Evolutionary conservation across 2,888 invertebrate genomes (phyloP).

Genomic region (Drosophila testacea): DNA sequence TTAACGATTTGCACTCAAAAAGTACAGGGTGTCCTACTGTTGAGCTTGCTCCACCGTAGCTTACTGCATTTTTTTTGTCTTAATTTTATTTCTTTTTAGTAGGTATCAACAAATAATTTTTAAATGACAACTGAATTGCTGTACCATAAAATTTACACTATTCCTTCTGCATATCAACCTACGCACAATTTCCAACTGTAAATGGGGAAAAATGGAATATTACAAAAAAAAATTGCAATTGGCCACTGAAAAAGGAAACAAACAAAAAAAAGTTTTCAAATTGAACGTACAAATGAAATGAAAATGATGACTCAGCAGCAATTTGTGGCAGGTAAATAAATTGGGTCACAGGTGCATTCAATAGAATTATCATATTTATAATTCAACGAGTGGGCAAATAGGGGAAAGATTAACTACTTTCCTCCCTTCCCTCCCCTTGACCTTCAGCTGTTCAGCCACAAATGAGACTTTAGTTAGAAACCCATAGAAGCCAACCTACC

Average conservation of each 20-base stretch:
- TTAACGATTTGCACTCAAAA: too few species aligned
- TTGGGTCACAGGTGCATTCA: constrained; percentile 39
- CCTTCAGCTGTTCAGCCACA: constrained; percentile 7
- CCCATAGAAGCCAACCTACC: constrained; percentile 5
- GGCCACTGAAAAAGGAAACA: constrained; percentile 2
- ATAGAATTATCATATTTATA: constrained; percentile 13
- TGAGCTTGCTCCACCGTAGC: too few species aligned
- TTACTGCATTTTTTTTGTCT: too few species aligned
- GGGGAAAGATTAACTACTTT: too few species aligned
- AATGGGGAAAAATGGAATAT: constrained; percentile 16
- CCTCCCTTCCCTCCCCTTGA: neutral
- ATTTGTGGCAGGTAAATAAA: constrained; percentile 30
- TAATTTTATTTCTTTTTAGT: too few species aligned
- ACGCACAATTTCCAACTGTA: constrained; percentile 9
- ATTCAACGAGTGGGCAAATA: neutral
- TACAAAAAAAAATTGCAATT: constrained; percentile 12
- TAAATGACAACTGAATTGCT: constrained; percentile 22
- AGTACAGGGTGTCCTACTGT: too few species aligned
- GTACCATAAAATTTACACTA: neutral
- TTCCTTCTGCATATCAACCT: neutral
- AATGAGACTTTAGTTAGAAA: neutral
- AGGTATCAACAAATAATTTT: constrained; percentile 4
- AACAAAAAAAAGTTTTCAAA: constrained; percentile 1
- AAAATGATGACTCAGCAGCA: constrained; percentile 15
- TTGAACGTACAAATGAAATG: constrained; percentile 7